Base-by-base conservation (phyloP, 2,888 invertebrate species). In the Nipponacmea schrenckii region DNA sequence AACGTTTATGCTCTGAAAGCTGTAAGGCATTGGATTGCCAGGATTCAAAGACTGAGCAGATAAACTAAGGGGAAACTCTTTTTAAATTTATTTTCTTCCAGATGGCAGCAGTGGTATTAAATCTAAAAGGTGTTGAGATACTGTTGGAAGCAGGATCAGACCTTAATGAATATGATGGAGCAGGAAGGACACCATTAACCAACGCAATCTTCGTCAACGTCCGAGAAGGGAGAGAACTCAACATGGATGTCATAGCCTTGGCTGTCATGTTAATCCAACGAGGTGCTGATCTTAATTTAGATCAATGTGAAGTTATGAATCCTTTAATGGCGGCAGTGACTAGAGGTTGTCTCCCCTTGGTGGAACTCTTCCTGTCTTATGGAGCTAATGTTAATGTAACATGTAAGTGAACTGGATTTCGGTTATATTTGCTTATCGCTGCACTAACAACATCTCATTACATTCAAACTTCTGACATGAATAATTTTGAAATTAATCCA, bases 141-240 rank as follows among this genome's bases (percentile, higher is more conserved):
- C 72, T 84, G 24, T 67, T 83, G 14, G 71, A 75, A 8, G 79
- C 78, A 0, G 82, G 83, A 10, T 74, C 82, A 15, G 74, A 79
- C 67, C 75, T 77, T 3, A 82, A 81, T 68, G 77, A 77, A 0
- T 31, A 80, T n/a, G 84, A 84, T 67, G 74, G 68, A 10, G 72
- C 76, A 3, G 81, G 84, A 0, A 73, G 80, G 24, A 81, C 80
- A 44, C 79, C 82, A 20, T 70, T 84, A 66, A 83, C 83, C 17
- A 83, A 79, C 69, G 66, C 82, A 24, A 78, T 84, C 27, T 76
- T 73, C 70, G 75, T 79, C 17, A 74, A 76, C 56, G 31, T 75
- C 2, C 71, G 73, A 46, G 66, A 71, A 15, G 26, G 62, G 1
- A 69, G 48, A 7, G 27, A 62, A 8, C 71, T 71, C 17, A 64